These are phyloP conservation scores for Linyphia triangularis DNA, from an alignment of 2,888 invertebrate species.

Conservation along the genomic window DNA sequence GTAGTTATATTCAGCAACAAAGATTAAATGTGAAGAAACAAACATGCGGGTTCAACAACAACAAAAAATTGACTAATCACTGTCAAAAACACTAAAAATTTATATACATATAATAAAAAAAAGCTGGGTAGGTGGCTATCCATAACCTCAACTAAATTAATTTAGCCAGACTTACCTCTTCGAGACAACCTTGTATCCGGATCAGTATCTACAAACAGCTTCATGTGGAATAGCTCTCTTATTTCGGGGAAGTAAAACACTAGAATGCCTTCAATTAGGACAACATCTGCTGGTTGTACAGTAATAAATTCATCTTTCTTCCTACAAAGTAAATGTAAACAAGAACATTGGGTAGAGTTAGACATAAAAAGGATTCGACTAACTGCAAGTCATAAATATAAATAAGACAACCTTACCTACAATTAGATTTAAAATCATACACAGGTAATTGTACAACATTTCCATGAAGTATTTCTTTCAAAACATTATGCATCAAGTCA, in stretches of 20 bases:
- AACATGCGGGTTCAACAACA: no score
- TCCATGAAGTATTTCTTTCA: conserved; percentile 90
- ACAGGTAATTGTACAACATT: conserved; percentile 92
- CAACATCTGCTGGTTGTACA: conserved; percentile 97
- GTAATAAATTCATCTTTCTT: conserved; percentile 82
- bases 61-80: no score
- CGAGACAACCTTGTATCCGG: conserved; percentile 97
- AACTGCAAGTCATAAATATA: not conserved
- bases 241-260: conserved; percentile 98
- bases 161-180: conserved; percentile 85
- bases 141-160: no score
- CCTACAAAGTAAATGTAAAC: conserved; percentile 66
- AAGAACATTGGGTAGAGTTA: no score
- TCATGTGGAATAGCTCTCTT: conserved; percentile 97
- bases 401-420: conserved; percentile 84
- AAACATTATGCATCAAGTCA: conserved; percentile 88
- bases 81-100: not conserved
- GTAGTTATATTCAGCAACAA: no score
- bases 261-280: conserved; percentile 97
- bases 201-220: conserved; percentile 99
- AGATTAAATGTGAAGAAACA: no score
- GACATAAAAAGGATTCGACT: not conserved
- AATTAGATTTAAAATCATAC: conserved; percentile 95
- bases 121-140: no score
- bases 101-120: conserved; percentile 28